Evolutionary conservation across 1,140 invertebrate species (phyloP).

Genomic region (Brachionus plicatilis): DNA sequence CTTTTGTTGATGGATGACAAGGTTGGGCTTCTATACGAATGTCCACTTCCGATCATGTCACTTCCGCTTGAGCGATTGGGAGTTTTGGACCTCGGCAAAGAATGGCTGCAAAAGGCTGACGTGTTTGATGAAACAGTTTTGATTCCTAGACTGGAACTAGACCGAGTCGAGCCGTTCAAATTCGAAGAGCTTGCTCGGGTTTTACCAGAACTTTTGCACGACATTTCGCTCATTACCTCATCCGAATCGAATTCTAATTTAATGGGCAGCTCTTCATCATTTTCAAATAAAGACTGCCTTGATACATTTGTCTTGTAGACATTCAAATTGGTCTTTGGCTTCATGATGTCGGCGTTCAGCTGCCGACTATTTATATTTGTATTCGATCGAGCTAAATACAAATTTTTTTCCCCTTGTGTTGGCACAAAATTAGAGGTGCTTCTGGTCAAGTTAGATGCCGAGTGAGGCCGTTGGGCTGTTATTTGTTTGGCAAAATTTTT

Average conservation of each 20-base stretch:
- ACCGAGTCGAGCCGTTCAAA: not conserved
- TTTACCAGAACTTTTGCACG: not conserved
- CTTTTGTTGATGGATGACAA: constrained; percentile 23
- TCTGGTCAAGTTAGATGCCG: not conserved
- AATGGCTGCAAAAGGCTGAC: not conserved
- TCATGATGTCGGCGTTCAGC: not conserved
- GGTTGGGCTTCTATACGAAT: not conserved
- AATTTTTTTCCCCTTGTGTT: not conserved
- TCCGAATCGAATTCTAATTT: constrained; percentile 11
- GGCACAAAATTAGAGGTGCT: not conserved
- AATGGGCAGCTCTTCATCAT: not conserved
- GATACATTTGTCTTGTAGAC: not conserved
- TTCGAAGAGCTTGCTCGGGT: not conserved
- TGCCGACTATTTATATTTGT: not conserved
- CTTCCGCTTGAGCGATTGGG: not conserved
- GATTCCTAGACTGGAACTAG: not conserved
- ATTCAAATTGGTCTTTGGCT: not conserved
- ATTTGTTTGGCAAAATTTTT: constrained; percentile 8
- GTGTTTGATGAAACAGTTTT: not conserved
- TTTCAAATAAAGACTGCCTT: not conserved
- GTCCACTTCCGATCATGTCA: not conserved
- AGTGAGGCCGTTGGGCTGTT: not conserved
- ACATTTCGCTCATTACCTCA: constrained; percentile 15
- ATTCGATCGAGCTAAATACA: not conserved
- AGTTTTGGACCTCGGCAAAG: not conserved